Evolutionary conservation across 2,113 vertebrate species (phyloP).

Genomic region (Cavia aperea): DNA sequence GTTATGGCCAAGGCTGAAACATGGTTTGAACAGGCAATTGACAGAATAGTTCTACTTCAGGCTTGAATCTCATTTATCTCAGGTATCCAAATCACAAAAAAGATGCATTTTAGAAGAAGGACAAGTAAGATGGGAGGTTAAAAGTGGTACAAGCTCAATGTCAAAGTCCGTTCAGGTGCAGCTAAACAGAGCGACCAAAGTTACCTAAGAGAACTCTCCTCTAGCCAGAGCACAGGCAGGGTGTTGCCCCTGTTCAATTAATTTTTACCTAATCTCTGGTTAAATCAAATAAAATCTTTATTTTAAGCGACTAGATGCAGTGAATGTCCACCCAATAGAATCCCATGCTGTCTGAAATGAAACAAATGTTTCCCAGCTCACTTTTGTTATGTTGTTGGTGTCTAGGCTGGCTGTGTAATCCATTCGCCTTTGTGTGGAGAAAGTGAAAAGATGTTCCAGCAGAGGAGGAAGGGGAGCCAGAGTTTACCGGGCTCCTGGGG

Average conservation of each 20-base stretch:
- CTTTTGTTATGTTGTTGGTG: background rate
- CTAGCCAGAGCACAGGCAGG: background rate
- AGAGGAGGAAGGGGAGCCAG: conserved; percentile 56
- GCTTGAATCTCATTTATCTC: conserved; percentile 10
- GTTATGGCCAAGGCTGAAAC: background rate
- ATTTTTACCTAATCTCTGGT: background rate
- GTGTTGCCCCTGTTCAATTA: background rate
- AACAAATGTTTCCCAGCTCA: background rate
- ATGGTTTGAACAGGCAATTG: background rate
- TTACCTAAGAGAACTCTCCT: background rate
- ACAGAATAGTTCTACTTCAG: background rate
- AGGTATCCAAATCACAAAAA: background rate
- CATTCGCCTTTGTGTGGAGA: conserved; percentile 47
- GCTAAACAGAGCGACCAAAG: conserved; percentile 25
- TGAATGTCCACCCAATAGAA: background rate
- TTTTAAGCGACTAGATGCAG: background rate
- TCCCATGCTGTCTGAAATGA: background rate
- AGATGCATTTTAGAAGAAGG: background rate
- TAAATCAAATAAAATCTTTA: conserved; percentile 40
- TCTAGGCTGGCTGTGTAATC: conserved; percentile 29
- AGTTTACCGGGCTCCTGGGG: conserved; percentile 64
- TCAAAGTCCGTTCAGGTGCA: background rate
- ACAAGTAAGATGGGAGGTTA: background rate
- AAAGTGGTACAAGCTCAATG: background rate
- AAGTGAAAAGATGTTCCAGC: conserved; percentile 55